phyloP scores from a whole-genome alignment of 2,113 vertebrate genomes.

The Alces alces region DNA sequence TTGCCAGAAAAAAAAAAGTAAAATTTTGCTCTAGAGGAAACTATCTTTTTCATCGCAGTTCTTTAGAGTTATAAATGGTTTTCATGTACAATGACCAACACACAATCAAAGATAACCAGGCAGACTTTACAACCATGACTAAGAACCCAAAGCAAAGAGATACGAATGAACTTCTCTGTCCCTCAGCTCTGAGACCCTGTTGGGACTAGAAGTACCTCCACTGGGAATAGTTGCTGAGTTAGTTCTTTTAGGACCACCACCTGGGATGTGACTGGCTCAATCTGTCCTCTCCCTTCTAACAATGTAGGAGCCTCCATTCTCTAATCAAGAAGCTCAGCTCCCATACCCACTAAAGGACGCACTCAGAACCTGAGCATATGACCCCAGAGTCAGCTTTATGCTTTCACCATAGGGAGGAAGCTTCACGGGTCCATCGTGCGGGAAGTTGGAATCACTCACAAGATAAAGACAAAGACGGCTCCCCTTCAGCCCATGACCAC shows the following conservation, averaged over 20 bases:
- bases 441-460: background rate
- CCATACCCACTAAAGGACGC: background rate
- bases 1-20: background rate
- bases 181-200: background rate
- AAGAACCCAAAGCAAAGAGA: background rate
- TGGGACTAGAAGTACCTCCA: background rate
- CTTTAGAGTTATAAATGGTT: background rate
- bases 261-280: background rate
- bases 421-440: background rate
- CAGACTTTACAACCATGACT: background rate
- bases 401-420: background rate
- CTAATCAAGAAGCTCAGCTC: background rate
- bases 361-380: background rate
- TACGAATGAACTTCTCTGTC: background rate
- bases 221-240: background rate
- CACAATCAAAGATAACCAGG: constrained; percentile 43
- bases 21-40: constrained; percentile 4
- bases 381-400: background rate
- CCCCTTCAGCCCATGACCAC: background rate
- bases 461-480: background rate
- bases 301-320: background rate
- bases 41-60: background rate
- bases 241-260: background rate
- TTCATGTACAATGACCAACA: constrained; percentile 9
- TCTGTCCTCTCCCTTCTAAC: background rate